phyloP scores from a whole-genome alignment of 2,888 invertebrate genomes.

The Athalia rosae region DNA sequence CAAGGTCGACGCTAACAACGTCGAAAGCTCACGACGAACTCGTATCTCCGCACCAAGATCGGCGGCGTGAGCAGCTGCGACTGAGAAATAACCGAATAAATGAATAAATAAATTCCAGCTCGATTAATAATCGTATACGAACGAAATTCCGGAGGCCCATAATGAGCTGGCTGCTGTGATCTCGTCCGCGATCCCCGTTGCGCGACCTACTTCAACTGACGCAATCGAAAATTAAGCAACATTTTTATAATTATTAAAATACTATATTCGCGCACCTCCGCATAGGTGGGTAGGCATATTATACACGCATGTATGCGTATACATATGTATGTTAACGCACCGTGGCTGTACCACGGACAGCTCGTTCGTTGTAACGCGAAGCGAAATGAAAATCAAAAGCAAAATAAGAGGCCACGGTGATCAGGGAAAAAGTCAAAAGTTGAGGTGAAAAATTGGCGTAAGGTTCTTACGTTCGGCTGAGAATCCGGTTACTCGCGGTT shows the following conservation, averaged over 20 bases:
- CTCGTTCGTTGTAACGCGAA: constrained; percentile 29
- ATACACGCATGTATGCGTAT: too few relatives aligned
- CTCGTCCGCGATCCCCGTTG: constrained; percentile 7
- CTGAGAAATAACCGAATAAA: not conserved
- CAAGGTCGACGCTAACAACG: too few relatives aligned
- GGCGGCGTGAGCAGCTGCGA: too few relatives aligned
- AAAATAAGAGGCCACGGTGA: too few relatives aligned
- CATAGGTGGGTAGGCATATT: too few relatives aligned
- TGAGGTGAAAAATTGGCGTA: too few relatives aligned
- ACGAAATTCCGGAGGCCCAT: constrained; percentile 9
- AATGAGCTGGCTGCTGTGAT: not conserved
- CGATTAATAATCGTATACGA: not conserved
- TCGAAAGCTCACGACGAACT: too few relatives aligned
- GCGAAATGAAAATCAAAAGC: constrained; percentile 21
- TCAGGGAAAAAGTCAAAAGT: too few relatives aligned
- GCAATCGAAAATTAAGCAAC: constrained; percentile 46
- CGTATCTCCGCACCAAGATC: too few relatives aligned
- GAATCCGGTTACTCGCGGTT: too few relatives aligned
- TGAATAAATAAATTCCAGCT: not conserved
- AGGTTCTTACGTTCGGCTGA: too few relatives aligned
- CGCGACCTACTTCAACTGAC: constrained; percentile 43
- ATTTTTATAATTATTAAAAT: constrained; percentile 42
- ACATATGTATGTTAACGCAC: not conserved
- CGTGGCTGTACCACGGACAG: not conserved
- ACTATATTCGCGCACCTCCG: not conserved